These are phyloP conservation scores for Enteromius paludinosus DNA, from an alignment of 2,797 vertebrate genomes.

Conservation along the genomic window DNA sequence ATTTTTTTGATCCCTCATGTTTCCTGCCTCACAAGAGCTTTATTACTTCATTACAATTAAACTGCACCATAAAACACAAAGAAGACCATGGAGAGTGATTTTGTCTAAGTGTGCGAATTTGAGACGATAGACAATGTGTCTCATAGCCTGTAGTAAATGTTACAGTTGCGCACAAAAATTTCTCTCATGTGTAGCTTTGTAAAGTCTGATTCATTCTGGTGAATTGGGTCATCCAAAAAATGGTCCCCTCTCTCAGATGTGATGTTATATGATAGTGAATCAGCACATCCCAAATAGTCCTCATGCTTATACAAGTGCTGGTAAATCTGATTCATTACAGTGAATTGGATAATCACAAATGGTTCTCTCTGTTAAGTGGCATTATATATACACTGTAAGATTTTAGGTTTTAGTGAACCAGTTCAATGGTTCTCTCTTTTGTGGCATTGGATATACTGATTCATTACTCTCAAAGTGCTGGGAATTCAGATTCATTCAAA, in stretches of 20 bases:
- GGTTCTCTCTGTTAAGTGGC: background rate
- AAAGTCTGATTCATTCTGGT: background rate
- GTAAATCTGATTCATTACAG: background rate
- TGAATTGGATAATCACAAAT: background rate
- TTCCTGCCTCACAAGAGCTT: conserved; percentile 34
- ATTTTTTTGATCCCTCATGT: conserved; percentile 20
- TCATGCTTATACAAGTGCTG: background rate
- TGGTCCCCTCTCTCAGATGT: background rate
- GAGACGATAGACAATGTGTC: conserved; percentile 10
- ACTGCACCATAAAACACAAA: conserved; percentile 35
- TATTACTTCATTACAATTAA: conserved; percentile 53
- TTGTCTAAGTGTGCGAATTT: background rate
- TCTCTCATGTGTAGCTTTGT: background rate
- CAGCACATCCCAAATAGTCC: background rate
- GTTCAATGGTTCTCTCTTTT: background rate
- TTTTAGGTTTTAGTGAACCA: background rate
- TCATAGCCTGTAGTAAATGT: background rate
- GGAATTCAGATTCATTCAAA: background rate
- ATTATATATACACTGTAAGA: background rate
- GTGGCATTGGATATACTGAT: background rate
- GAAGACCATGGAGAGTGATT: background rate
- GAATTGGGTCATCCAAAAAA: background rate
- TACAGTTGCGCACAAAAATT: background rate
- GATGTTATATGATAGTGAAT: background rate
- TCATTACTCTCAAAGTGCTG: background rate